These are phyloP conservation scores for Campodea augens DNA, from an alignment of 1,140 invertebrate genomes.

Conservation along the genomic window DNA sequence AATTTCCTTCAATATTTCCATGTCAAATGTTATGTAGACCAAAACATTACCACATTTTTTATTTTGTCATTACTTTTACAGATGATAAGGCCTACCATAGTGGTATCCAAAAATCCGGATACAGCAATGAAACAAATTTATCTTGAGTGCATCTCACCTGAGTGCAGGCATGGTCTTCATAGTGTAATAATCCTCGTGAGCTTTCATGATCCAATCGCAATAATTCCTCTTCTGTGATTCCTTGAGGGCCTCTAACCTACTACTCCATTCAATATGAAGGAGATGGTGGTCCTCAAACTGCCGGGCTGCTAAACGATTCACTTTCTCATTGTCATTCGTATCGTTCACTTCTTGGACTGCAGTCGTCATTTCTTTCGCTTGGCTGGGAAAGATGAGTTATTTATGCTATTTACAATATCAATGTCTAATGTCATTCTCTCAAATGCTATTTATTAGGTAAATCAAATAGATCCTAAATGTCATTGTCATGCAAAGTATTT, in stretches of 20 bases:
- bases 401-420: too few relatives aligned
- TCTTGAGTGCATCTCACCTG: too few relatives aligned
- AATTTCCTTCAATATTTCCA: too few relatives aligned
- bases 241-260: conserved; percentile 45
- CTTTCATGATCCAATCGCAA: conserved; percentile 55
- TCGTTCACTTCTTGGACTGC: conserved; percentile 41
- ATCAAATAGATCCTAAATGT: too few relatives aligned
- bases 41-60: too few relatives aligned
- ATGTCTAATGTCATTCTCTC: too few relatives aligned
- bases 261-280: conserved; percentile 54
- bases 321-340: conserved; percentile 50
- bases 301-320: conserved; percentile 48
- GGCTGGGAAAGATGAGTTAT: conserved; percentile 28
- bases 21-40: too few relatives aligned
- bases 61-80: too few relatives aligned
- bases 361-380: conserved; percentile 56
- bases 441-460: too few relatives aligned
- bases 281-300: conserved; percentile 60
- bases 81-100: too few relatives aligned
- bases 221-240: conserved; percentile 53
- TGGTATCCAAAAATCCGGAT: too few relatives aligned
- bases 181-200: conserved; percentile 45
- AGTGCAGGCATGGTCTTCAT: conserved; percentile 28
- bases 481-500: not conserved
- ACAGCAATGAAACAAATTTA: too few relatives aligned